phyloP scores from a whole-genome alignment of 2,113 vertebrate species.

The Murina feae region DNA sequence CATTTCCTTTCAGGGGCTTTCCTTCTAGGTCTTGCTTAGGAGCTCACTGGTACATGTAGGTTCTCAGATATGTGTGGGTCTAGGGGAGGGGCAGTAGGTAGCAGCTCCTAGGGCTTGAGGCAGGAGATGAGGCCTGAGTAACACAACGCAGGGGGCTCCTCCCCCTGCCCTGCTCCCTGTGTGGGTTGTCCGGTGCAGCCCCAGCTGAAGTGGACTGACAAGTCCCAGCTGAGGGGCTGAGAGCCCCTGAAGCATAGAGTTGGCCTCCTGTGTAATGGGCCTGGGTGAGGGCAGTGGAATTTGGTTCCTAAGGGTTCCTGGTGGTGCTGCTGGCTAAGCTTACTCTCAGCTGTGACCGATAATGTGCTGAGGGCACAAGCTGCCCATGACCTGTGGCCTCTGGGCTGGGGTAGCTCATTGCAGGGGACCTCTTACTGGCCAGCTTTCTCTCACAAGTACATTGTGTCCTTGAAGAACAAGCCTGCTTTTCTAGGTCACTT shows the following conservation, averaged over 20 bases:
- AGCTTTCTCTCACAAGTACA: background rate
- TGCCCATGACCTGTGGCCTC: background rate
- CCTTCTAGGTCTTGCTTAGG: background rate
- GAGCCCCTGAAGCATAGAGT: background rate
- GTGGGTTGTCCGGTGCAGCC: too few relatives aligned
- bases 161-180: background rate
- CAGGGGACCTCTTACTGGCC: too few relatives aligned
- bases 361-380: rapidly evolving
- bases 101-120: too few relatives aligned
- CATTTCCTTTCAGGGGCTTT: background rate
- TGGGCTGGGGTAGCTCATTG: background rate
- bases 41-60: too few relatives aligned
- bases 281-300: background rate
- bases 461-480: background rate
- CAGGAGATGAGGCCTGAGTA: background rate
- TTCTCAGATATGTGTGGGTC: background rate
- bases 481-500: background rate
- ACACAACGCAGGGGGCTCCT: rapidly evolving
- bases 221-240: background rate
- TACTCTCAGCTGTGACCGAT: background rate
- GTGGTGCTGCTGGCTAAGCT: background rate
- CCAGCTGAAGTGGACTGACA: too few relatives aligned
- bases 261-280: background rate
- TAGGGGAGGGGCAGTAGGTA: too few relatives aligned
- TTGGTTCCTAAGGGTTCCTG: background rate